These are phyloP conservation scores for Acrobasis suavella DNA, from an alignment of 2,888 invertebrate genomes.

Conservation along the genomic window DNA sequence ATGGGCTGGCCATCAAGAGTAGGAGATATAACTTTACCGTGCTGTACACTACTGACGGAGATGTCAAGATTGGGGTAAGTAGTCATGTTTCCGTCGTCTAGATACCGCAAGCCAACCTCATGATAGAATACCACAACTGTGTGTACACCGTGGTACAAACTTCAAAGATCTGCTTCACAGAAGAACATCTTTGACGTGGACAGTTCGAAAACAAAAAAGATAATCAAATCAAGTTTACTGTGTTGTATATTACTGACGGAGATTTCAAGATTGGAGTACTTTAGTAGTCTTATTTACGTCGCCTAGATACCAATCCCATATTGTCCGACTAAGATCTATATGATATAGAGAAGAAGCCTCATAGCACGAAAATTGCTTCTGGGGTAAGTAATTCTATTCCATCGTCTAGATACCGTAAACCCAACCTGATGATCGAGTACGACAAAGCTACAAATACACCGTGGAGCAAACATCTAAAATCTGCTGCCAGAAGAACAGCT, in stretches of 20 bases:
- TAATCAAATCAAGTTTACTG: slow-evolving; percentile 89
- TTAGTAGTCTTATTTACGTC: too few species aligned
- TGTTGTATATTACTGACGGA: slow-evolving; percentile 86
- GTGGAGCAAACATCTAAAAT: slow-evolving; percentile 83
- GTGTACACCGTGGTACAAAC: slow-evolving; percentile 83
- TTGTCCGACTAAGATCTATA: too few species aligned
- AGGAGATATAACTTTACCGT: slow-evolving; percentile 88
- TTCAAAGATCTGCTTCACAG: slow-evolving; percentile 82
- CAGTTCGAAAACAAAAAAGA: too few species aligned
- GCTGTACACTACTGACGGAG: slow-evolving; percentile 85
- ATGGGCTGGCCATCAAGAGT: slow-evolving; percentile 86
- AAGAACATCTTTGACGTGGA: slow-evolving; percentile 85
- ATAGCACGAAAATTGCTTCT: slow-evolving; percentile 52
- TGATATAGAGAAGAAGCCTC: too few species aligned
- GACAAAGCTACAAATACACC: slow-evolving; percentile 85
- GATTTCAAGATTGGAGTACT: too few species aligned
- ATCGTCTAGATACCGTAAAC: slow-evolving; percentile 49
- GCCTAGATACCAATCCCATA: too few species aligned
- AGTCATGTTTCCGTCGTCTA: neutral
- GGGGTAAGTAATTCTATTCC: slow-evolving; percentile 76
- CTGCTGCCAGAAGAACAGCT: slow-evolving; percentile 83
- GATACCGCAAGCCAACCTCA: slow-evolving; percentile 79
- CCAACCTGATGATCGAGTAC: slow-evolving; percentile 85
- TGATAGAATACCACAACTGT: slow-evolving; percentile 86
- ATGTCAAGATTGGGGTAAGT: slow-evolving; percentile 87